Evolutionary conservation across 2,797 vertebrate genomes (phyloP).

Genomic region (Catostomus latipinnis): DNA sequence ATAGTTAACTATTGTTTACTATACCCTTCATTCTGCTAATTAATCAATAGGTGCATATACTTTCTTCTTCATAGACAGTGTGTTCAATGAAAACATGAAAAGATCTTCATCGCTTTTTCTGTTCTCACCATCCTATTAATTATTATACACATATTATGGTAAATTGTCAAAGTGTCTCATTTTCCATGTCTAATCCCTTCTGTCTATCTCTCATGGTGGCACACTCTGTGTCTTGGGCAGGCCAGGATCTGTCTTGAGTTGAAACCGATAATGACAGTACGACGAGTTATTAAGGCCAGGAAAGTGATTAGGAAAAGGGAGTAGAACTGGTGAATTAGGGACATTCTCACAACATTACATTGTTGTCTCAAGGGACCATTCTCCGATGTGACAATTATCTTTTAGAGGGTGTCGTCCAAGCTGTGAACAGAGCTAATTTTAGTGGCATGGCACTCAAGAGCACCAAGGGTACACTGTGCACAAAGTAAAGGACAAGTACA

Average conservation of each 20-base stretch:
- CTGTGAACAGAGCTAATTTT: constrained; percentile 55
- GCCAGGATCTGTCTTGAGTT: constrained; percentile 53
- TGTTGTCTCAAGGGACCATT: constrained; percentile 48
- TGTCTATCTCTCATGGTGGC: constrained; percentile 11
- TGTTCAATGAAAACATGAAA: neutral
- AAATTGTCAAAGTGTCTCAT: neutral
- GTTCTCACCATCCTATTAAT: constrained; percentile 23
- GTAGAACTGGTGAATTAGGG: constrained; percentile 36
- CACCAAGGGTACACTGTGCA: constrained; percentile 24
- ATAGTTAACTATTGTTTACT: no score
- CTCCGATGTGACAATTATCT: constrained; percentile 56
- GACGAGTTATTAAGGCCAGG: constrained; percentile 41
- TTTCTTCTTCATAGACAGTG: neutral
- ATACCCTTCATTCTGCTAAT: no score
- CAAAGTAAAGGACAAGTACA: constrained; percentile 43
- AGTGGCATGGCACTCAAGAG: constrained; percentile 34
- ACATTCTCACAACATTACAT: constrained; percentile 33
- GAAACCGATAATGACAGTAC: constrained; percentile 55
- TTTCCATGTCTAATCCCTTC: constrained; percentile 25
- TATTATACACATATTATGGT: neutral
- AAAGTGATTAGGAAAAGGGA: constrained; percentile 43
- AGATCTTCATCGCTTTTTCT: neutral
- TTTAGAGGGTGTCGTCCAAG: constrained; percentile 53
- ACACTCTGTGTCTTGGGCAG: constrained; percentile 44
- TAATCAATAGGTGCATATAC: no score